Evolutionary conservation across 2,113 vertebrate species (phyloP), one percentile per base, ranked within the genome.

Genomic region (Melanerpes formicivorus): DNA sequence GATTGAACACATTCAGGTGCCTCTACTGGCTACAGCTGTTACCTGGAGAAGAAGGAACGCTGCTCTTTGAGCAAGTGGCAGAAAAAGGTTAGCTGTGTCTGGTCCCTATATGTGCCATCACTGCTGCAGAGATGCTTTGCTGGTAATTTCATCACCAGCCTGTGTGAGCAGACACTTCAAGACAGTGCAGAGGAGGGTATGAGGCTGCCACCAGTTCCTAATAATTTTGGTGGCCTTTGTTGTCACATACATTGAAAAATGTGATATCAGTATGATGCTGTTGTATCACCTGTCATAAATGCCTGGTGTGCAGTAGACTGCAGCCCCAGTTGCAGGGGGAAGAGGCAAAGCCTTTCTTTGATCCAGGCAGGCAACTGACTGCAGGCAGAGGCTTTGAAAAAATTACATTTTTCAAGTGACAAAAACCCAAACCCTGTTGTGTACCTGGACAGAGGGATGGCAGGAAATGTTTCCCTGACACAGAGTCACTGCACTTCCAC

Each of bases 91-190:
- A 6, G 11, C 37, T 40, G 0, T 26, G 22, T 15, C 23, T 29
- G 7, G 48, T 18, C n/a, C 19, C 48, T 59, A 0, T 19, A 5
- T 2, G 0, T 48, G 25, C 55, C 4, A 0, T 27, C 27, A 0
- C 27, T 4, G 1, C 80, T 56, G 75, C 48, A n/a, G 59, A 29
- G 60, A 14, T 10, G 18, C n/a, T 37, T 29, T 50, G n/a, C 26
- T 27, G 62, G 56, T 34, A 23, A n/a, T 48, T 55, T 13, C 15
- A 6, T 44, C 42, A 14, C 42, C 29, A n/a, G 22, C 27, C 23
- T 23, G 3, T 3, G 1, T 1, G 55, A 32, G 63, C 90, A 63
- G 64, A 11, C 7, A 8, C 25, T 16, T n/a, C 59, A 32, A 8
- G 54, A 6, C 12, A 56, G n/a, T 10, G 30, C 74, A 66, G 66